Percentiles rank a stretch among this genome's conserved stretches.
Conservation (phyloP, 2,888 invertebrate genomes). For the Petrophora chlorosata region DNA sequence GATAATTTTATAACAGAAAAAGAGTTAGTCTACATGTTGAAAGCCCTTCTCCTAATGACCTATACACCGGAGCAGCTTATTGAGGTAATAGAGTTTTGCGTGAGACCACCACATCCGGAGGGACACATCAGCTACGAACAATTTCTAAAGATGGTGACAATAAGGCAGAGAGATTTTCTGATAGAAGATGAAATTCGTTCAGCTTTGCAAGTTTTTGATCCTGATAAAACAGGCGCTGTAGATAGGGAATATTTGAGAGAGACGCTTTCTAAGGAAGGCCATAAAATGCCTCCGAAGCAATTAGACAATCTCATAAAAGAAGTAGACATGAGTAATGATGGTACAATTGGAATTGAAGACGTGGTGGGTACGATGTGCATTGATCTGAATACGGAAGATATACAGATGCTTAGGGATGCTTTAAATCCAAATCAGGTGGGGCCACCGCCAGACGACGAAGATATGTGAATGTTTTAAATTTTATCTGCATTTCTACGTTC, state of each 20-base stretch:
- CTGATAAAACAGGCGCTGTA: slow-evolving; percentile 55
- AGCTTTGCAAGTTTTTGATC: slow-evolving; percentile 65
- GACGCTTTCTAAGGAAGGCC: slow-evolving; percentile 57
- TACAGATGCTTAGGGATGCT: slow-evolving; percentile 55
- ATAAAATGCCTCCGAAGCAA: slow-evolving; percentile 59
- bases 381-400: slow-evolving; percentile 70
- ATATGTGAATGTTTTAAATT: slow-evolving; percentile 12
- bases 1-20: slow-evolving; percentile 68
- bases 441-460: slow-evolving; percentile 24
- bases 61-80: slow-evolving; percentile 69
- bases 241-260: slow-evolving; percentile 67
- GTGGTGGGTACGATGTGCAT: slow-evolving; percentile 74
- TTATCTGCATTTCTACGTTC: too few species aligned
- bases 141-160: slow-evolving; percentile 69
- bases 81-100: slow-evolving; percentile 66
- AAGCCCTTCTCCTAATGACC: slow-evolving; percentile 65
- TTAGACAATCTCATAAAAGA: slow-evolving; percentile 71
- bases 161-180: slow-evolving; percentile 64
- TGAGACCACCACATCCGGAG: slow-evolving; percentile 65
- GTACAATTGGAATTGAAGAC: slow-evolving; percentile 72
- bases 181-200: slow-evolving; percentile 68
- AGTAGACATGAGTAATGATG: slow-evolving; percentile 72
- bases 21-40: slow-evolving; percentile 72
- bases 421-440: slow-evolving; percentile 43
- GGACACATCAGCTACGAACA: slow-evolving; percentile 70